Conservation (phyloP, 92 coral and sea anemone species). For the Plumapathes pennacea region DNA sequence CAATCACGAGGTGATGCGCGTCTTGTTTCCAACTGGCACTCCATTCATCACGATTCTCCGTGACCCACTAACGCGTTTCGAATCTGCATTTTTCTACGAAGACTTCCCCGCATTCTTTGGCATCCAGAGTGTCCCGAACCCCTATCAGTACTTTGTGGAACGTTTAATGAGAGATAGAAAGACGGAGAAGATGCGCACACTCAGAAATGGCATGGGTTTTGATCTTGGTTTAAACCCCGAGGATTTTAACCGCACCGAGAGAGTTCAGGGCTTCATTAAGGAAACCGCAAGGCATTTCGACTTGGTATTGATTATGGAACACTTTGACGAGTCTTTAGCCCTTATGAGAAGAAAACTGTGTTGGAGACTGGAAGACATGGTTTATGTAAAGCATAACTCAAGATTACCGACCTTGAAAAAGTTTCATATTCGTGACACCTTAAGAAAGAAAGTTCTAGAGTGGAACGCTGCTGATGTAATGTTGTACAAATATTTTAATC, state of each 20-base stretch:
- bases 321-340: slow-evolving; percentile 54
- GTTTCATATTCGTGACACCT: slow-evolving; percentile 12
- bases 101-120: slow-evolving; percentile 33
- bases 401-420: slow-evolving; percentile 10
- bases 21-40: slow-evolving; percentile 18
- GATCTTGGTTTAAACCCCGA: slow-evolving; percentile 40
- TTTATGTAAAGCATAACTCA: slow-evolving; percentile 21
- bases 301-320: slow-evolving; percentile 47
- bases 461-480: slow-evolving; percentile 41
- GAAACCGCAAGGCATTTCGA: slow-evolving; percentile 43
- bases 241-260: slow-evolving; percentile 3
- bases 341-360: slow-evolving; percentile 40
- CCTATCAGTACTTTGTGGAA: slow-evolving; percentile 16
- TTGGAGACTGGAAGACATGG: slow-evolving; percentile 49
- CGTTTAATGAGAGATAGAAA: slow-evolving; percentile 1
- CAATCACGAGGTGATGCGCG: slow-evolving; percentile 15
- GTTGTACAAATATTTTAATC: slow-evolving; percentile 25
- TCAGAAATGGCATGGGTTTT: slow-evolving; percentile 45
- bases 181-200: slow-evolving; percentile 21
- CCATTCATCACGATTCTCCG: slow-evolving; percentile 26
- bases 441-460: slow-evolving; percentile 19
- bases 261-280: slow-evolving; percentile 11
- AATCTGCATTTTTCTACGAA: slow-evolving; percentile 46
- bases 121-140: slow-evolving; percentile 9
- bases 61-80: slow-evolving; percentile 34